A percentile compares a stretch with the other conserved stretches of the same genome.
phyloP scores from a whole-genome alignment of 1,140 invertebrate species.

The Atta texana region DNA sequence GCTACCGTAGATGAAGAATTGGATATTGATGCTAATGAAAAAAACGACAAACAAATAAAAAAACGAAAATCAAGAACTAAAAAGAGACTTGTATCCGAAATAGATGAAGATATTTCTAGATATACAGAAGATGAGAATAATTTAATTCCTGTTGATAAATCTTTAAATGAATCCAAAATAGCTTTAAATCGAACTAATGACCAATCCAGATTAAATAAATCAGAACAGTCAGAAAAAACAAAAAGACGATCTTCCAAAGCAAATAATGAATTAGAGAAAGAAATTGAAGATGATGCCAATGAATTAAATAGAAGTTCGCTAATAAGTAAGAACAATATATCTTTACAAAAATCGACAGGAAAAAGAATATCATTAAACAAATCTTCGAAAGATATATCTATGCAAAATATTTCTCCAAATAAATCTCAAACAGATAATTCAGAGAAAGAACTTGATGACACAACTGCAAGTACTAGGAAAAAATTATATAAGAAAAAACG shows the following conservation, averaged over 20 bases:
- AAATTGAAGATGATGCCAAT: constrained; percentile 2
- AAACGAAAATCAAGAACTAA: neutral
- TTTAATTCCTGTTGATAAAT: neutral
- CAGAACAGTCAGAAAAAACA: neutral
- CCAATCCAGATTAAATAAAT: neutral
- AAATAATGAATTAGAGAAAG: neutral
- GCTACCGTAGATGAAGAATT: neutral
- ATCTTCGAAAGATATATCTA: constrained; percentile 1
- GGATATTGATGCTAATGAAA: neutral
- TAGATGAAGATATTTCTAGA: neutral
- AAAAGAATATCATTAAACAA: constrained; percentile 26
- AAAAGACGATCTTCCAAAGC: constrained; percentile 3
- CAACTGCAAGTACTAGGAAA: neutral
- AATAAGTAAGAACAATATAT: neutral
- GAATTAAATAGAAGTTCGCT: neutral
- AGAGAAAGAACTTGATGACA: neutral
- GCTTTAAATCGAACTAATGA: neutral
- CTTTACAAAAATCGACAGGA: constrained; percentile 26
- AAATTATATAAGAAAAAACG: neutral
- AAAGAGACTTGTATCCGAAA: neutral
- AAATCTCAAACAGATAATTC: constrained; percentile 19
- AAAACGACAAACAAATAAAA: neutral
- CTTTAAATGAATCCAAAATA: neutral
- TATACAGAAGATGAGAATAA: neutral
- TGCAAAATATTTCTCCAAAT: neutral